phyloP scores from a whole-genome alignment of 1,140 invertebrate species.

The Caerostris darwini region DNA sequence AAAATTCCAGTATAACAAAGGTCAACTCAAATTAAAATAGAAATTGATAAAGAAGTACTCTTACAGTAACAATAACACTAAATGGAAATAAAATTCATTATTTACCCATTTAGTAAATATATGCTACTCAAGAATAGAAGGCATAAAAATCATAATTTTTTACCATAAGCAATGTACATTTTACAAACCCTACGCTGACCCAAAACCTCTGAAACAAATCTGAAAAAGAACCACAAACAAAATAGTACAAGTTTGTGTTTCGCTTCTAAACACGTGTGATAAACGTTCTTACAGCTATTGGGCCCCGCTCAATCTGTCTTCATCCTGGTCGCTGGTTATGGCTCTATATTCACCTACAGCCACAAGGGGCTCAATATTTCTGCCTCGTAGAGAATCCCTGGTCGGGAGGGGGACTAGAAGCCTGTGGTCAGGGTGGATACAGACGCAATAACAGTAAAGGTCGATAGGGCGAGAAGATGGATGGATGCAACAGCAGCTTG shows the following conservation, averaged over 20 bases:
- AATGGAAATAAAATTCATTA: too few relatives aligned
- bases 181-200: neutral
- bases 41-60: too few relatives aligned
- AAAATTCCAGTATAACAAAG: too few relatives aligned
- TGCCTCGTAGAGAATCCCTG: constrained; percentile 18
- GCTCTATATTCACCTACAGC: constrained; percentile 74
- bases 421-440: constrained; percentile 72
- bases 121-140: too few relatives aligned
- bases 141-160: too few relatives aligned
- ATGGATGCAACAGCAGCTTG: constrained; percentile 68
- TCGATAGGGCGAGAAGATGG: constrained; percentile 76
- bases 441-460: constrained; percentile 77
- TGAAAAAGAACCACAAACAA: neutral
- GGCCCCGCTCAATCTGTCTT: constrained; percentile 64
- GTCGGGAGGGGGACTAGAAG: constrained; percentile 25
- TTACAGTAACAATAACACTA: too few relatives aligned
- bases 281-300: constrained; percentile 63
- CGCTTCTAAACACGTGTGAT: constrained; percentile 52
- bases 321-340: constrained; percentile 61
- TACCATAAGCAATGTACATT: neutral
- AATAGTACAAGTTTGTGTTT: neutral
- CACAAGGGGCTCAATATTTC: constrained; percentile 74
- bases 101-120: too few relatives aligned
- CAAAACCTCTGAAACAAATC: neutral
- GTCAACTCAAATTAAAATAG: too few relatives aligned